A percentile compares a stretch with the other conserved stretches of the same genome.
Conservation (phyloP, 1,140 invertebrate genomes). For the Bilobella aurantiaca region DNA sequence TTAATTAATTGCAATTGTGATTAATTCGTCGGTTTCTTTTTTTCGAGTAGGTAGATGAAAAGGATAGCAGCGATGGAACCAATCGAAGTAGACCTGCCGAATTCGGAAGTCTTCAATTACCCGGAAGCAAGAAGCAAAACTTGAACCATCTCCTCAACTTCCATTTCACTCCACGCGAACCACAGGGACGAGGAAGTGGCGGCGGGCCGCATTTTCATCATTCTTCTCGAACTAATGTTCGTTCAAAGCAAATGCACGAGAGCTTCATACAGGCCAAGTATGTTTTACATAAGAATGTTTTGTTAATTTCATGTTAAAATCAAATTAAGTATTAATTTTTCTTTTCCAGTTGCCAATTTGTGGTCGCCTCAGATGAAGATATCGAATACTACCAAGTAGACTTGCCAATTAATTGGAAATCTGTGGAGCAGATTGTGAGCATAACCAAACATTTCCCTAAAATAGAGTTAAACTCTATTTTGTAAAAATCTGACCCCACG, state of each 20-base stretch:
- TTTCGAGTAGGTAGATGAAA: conserved; percentile 41
- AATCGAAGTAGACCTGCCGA: conserved; percentile 52
- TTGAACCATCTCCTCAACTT: conserved; percentile 86
- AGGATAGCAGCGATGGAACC: not conserved
- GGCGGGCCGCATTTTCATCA: not conserved
- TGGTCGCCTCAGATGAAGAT: conserved; percentile 62
- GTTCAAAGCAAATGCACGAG: conserved; percentile 76
- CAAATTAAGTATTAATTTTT: too few species aligned
- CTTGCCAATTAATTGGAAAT: conserved; percentile 77
- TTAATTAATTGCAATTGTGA: too few species aligned
- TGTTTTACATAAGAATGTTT: too few species aligned
- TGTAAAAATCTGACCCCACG: too few species aligned
- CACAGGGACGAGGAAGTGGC: conserved; percentile 34
- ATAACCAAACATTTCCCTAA: too few species aligned
- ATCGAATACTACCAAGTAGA: conserved; percentile 71
- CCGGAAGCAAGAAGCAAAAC: conserved; percentile 81
- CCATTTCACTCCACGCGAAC: conserved; percentile 56
- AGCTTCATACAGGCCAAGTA: conserved; percentile 89
- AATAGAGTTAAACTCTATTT: too few species aligned
- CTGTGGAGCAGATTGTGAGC: conserved; percentile 85
- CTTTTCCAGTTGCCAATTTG: conserved; percentile 90
- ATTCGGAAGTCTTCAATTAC: conserved; percentile 62
- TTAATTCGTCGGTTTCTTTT: too few species aligned
- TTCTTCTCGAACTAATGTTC: conserved; percentile 35
- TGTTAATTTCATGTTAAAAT: too few species aligned